Evolutionary conservation across 2,888 invertebrate genomes (phyloP).

Genomic region (Luperina testacea): DNA sequence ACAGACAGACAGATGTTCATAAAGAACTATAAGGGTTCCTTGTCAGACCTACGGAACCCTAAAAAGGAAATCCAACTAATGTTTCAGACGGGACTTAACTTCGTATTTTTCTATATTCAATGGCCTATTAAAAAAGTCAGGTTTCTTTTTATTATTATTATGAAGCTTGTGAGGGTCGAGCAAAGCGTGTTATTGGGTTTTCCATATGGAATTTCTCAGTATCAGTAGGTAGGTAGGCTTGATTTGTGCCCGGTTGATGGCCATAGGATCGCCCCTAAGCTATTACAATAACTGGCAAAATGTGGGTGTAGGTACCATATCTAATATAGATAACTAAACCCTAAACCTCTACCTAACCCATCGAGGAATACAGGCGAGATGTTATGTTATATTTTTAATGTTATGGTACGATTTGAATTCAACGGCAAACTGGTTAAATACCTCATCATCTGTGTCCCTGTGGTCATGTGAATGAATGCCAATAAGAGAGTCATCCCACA

Average conservation of each 20-base stretch:
- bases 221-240: neutral
- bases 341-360: neutral
- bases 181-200: neutral
- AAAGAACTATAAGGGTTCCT: no score
- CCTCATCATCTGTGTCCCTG: slow-evolving; percentile 50
- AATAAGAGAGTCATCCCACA: slow-evolving; percentile 90
- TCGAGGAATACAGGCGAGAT: neutral
- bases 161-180: neutral
- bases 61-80: neutral
- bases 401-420: neutral
- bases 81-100: neutral
- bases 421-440: slow-evolving; percentile 14
- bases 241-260: neutral
- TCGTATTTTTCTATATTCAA: neutral
- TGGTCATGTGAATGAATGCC: slow-evolving; percentile 81
- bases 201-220: neutral
- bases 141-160: neutral
- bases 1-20: no score
- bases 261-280: neutral
- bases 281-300: neutral
- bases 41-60: no score
- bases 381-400: no score
- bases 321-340: neutral
- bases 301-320: neutral
- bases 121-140: neutral